Conservation (phyloP, 2,888 invertebrate genomes). For the Paralinhomoeus sp. region DNA sequence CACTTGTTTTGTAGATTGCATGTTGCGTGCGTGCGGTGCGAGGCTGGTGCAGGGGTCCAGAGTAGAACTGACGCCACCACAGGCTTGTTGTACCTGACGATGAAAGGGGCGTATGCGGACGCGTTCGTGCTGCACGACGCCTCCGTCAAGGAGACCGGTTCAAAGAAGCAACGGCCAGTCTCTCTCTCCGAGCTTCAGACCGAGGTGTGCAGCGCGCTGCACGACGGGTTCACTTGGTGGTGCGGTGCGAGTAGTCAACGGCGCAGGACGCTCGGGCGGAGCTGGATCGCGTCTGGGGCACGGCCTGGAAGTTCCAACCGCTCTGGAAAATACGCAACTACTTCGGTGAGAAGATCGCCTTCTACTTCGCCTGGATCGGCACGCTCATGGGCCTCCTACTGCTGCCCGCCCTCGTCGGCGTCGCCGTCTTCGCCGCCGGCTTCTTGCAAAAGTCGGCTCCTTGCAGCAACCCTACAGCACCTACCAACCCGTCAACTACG, state of each 20-base stretch:
- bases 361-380: conserved; percentile 33
- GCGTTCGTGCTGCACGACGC: conserved; percentile 28
- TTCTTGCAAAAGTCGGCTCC: conserved; percentile 22
- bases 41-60: too few relatives aligned
- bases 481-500: too few relatives aligned
- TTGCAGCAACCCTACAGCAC: too few relatives aligned
- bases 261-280: conserved; percentile 8
- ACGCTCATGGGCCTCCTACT: conserved; percentile 27
- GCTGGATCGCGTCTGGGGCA: conserved; percentile 22
- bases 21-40: too few relatives aligned
- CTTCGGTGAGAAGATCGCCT: conserved; percentile 31
- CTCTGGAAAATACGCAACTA: conserved; percentile 29
- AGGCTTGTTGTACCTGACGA: conserved; percentile 27
- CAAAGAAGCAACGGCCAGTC: too few relatives aligned
- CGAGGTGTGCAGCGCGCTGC: too few relatives aligned
- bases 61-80: too few relatives aligned
- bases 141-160: too few relatives aligned
- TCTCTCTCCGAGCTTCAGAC: too few relatives aligned
- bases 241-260: background rate
- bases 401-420: conserved; percentile 29
- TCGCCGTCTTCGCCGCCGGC: conserved; percentile 28
- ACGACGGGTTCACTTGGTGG: background rate
- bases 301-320: conserved; percentile 26
- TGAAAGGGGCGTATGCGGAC: conserved; percentile 26
- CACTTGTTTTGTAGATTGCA: too few relatives aligned